phyloP scores from a whole-genome alignment of 2,797 vertebrate genomes.

The Apogon talboti region DNA sequence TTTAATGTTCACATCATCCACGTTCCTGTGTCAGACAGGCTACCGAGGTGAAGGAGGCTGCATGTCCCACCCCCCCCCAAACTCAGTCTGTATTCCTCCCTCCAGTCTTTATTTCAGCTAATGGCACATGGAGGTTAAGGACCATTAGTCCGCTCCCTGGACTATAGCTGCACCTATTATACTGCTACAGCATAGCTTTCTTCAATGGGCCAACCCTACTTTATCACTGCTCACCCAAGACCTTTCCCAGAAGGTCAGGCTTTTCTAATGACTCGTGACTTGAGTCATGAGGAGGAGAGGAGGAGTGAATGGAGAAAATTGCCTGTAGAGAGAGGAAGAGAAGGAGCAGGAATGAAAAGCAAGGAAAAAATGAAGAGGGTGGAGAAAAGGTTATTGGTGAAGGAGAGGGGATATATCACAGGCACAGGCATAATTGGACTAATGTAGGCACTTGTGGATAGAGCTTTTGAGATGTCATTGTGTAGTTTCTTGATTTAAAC shows the following conservation, averaged over 20 bases:
- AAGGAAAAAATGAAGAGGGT: slow-evolving; percentile 53
- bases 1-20: slow-evolving; percentile 63
- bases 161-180: slow-evolving; percentile 81
- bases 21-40: slow-evolving; percentile 40
- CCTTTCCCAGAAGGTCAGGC: slow-evolving; percentile 84
- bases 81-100: slow-evolving; percentile 62
- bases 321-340: slow-evolving; percentile 61
- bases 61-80: slow-evolving; percentile 28
- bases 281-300: slow-evolving; percentile 75
- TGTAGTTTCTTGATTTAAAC: slow-evolving; percentile 33
- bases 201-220: slow-evolving; percentile 76
- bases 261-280: slow-evolving; percentile 84
- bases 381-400: slow-evolving; percentile 45
- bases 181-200: slow-evolving; percentile 73
- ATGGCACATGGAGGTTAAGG: slow-evolving; percentile 79
- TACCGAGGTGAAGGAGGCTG: slow-evolving; percentile 14
- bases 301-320: slow-evolving; percentile 70
- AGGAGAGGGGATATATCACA: slow-evolving; percentile 35
- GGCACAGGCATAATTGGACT: slow-evolving; percentile 28
- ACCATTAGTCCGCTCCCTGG: slow-evolving; percentile 79
- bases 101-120: slow-evolving; percentile 80
- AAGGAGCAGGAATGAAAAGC: slow-evolving; percentile 63
- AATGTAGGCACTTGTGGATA: slow-evolving; percentile 21
- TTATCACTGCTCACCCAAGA: slow-evolving; percentile 83
- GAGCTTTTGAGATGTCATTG: slow-evolving; percentile 27